A percentile compares a stretch with the other conserved stretches of the same genome.
Evolutionary conservation across 2,113 vertebrate species (phyloP).

Genomic region (Proteles cristata): DNA sequence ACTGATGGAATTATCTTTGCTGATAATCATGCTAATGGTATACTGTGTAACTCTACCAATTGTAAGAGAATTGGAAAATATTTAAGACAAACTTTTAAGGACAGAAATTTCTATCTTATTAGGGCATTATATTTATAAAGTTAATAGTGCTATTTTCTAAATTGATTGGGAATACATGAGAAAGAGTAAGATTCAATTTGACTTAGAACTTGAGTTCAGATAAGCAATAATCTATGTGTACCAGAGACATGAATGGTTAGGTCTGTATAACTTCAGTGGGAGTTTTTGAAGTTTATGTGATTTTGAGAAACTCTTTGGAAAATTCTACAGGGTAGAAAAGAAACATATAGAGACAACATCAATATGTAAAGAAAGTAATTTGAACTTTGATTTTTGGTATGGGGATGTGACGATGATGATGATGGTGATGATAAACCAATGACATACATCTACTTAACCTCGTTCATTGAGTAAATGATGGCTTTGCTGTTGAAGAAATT

Average conservation of each 20-base stretch:
- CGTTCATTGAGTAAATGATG: not conserved
- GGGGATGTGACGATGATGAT: not conserved
- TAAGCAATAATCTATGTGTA: not conserved
- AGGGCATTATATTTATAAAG: not conserved
- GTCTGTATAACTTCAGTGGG: not conserved
- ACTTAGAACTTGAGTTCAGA: not conserved
- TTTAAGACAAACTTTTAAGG: not conserved
- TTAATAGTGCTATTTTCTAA: not conserved
- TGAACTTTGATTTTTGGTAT: not conserved
- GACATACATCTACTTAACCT: not conserved
- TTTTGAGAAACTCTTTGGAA: not conserved
- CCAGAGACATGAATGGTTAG: not conserved
- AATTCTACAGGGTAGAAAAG: not conserved
- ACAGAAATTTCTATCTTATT: not conserved
- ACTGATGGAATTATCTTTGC: not conserved
- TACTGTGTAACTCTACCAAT: not conserved
- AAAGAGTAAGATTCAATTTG: not conserved
- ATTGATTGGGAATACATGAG: not conserved
- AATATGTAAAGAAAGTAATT: not conserved
- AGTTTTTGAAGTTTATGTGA: not conserved
- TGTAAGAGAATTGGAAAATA: not conserved
- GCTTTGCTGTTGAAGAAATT: not conserved
- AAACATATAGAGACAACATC: not conserved
- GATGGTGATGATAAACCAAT: not conserved
- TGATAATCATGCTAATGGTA: not conserved